Evolutionary conservation across 2,113 vertebrate genomes (phyloP).

Genomic region (Acrocephalus kingi): DNA sequence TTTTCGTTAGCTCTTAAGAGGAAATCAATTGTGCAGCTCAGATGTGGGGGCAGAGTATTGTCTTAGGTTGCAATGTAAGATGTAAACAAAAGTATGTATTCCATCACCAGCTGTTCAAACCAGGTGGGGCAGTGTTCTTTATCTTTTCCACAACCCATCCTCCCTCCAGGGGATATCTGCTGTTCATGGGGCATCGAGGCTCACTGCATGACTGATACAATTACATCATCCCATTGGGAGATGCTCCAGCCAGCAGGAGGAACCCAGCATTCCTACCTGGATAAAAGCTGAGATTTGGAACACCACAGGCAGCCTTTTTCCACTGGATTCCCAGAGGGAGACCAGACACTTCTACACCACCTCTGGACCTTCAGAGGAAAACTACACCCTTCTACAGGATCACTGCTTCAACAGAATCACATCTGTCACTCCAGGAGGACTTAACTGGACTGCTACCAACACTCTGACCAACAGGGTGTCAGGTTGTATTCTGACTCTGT

Average conservation of each 20-base stretch:
- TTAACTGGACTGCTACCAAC: background rate
- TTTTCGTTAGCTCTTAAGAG: background rate
- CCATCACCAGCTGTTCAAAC: background rate
- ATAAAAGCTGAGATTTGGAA: background rate
- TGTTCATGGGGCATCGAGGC: background rate
- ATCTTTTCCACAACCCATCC: too few species aligned
- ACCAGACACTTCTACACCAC: background rate
- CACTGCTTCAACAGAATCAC: background rate
- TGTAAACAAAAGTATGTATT: background rate
- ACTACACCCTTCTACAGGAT: background rate
- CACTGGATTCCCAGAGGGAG: background rate
- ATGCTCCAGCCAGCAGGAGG: background rate
- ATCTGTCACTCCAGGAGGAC: background rate
- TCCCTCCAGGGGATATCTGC: background rate
- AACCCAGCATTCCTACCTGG: background rate
- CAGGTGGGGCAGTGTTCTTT: background rate
- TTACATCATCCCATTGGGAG: background rate
- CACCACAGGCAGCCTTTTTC: background rate
- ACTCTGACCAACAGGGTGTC: too few species aligned
- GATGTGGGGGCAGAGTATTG: background rate
- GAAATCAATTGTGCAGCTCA: background rate
- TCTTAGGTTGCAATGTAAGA: background rate
- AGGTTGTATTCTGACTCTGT: background rate
- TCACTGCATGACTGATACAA: background rate
- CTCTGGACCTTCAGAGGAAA: too few species aligned